A percentile compares a stretch with the other conserved stretches of the same genome.
Evolutionary conservation across 2,797 vertebrate genomes (phyloP).

Genomic region (Gallinago solitaria): DNA sequence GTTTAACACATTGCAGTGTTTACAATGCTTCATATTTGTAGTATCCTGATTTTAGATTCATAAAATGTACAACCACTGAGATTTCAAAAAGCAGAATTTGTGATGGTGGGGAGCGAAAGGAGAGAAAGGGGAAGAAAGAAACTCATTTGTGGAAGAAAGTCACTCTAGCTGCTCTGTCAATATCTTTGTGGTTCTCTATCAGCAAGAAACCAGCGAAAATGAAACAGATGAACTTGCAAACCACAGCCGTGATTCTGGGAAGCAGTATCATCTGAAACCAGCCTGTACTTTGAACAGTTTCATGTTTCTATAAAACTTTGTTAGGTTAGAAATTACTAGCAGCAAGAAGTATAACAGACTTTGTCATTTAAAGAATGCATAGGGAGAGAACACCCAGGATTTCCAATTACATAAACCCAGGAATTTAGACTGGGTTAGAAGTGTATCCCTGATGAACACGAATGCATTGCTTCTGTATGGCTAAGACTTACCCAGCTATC

Average conservation of each 20-base stretch:
- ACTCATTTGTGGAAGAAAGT: neutral
- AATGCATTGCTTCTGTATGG: neutral
- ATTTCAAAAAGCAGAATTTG: neutral
- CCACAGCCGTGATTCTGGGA: neutral
- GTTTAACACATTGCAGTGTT: neutral
- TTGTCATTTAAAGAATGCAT: neutral
- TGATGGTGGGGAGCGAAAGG: neutral
- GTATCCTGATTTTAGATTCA: neutral
- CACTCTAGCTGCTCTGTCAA: neutral
- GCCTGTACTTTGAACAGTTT: neutral
- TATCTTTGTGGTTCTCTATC: neutral
- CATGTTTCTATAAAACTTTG: neutral
- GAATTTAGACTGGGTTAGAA: neutral
- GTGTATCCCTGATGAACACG: accelerated
- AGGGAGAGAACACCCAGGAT: neutral
- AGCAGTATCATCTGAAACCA: neutral
- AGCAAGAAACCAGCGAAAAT: slow-evolving; percentile 12
- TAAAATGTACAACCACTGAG: neutral
- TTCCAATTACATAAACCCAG: neutral
- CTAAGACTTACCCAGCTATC: neutral
- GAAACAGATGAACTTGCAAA: slow-evolving; percentile 39
- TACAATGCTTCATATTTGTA: neutral
- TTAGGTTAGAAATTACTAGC: neutral
- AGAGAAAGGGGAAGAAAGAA: slow-evolving; percentile 4
- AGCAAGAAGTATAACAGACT: neutral